A percentile compares a stretch with the other conserved stretches of the same genome.
Conservation (phyloP, 2,888 invertebrate genomes). For the Azorinus chamasolen region DNA sequence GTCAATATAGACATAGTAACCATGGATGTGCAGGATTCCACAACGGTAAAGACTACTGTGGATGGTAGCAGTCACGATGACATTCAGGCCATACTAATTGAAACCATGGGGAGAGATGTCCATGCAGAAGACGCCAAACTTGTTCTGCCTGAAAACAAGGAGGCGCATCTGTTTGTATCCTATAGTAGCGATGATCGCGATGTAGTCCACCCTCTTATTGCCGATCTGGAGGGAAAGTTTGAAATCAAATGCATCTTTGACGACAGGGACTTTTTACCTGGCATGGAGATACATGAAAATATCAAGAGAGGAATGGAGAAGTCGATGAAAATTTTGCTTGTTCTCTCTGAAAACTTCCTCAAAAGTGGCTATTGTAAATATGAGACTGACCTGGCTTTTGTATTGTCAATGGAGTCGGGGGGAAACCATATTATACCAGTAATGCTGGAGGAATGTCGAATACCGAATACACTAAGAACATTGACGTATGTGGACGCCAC, state of each 20-base stretch:
- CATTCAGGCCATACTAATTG: too few species aligned
- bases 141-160: constrained; percentile 30
- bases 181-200: constrained; percentile 27
- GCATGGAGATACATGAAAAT: constrained; percentile 29
- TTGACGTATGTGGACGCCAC: constrained; percentile 47
- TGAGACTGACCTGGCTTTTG: constrained; percentile 38
- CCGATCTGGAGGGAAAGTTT: constrained; percentile 21
- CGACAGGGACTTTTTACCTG: constrained; percentile 41
- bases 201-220: constrained; percentile 12
- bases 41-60: too few species aligned
- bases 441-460: constrained; percentile 35
- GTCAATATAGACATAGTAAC: too few species aligned
- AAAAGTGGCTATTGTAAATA: constrained; percentile 36
- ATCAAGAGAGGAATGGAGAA: constrained; percentile 20
- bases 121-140: too few species aligned
- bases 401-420: constrained; percentile 21
- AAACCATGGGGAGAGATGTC: too few species aligned
- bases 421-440: constrained; percentile 32
- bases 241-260: constrained; percentile 23
- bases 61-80: too few species aligned
- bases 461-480: constrained; percentile 34
- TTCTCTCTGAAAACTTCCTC: constrained; percentile 33
- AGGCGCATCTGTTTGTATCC: constrained; percentile 36
- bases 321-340: constrained; percentile 22
- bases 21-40: too few species aligned